Conservation (phyloP, 2,888 invertebrate genomes). For the Amblyjoppa fuscipennis region DNA sequence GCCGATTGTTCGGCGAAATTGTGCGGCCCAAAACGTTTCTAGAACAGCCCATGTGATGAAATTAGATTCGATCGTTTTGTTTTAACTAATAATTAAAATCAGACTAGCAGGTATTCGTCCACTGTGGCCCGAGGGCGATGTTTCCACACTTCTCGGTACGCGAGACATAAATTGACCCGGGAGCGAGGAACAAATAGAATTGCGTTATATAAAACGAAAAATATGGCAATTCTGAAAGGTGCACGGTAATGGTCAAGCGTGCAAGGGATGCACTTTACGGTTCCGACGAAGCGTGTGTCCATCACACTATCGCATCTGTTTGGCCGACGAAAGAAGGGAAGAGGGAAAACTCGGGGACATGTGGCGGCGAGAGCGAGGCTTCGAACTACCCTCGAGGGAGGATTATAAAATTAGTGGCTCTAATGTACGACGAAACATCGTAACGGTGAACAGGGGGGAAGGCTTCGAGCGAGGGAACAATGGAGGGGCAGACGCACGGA, state of each 20-base stretch:
- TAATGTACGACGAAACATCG: slow-evolving; percentile 77
- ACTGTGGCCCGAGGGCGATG: background rate
- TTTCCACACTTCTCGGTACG: background rate
- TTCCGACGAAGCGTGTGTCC: background rate
- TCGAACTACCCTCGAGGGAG: slow-evolving; percentile 70
- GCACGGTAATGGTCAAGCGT: slow-evolving; percentile 1
- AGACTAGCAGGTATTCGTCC: background rate
- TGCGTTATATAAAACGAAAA: slow-evolving; percentile 1
- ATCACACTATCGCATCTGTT: background rate
- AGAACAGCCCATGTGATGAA: background rate
- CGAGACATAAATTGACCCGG: background rate
- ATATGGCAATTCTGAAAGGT: slow-evolving; percentile 31
- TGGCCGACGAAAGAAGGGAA: slow-evolving; percentile 23
- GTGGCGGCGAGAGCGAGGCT: slow-evolving; percentile 51
- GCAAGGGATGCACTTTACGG: slow-evolving; percentile 15
- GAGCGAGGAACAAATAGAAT: background rate
- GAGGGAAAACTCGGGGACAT: background rate
- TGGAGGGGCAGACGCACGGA: slow-evolving; percentile 30
- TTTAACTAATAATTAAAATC: background rate
- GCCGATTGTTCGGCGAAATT: too few relatives aligned
- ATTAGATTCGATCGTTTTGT: background rate
- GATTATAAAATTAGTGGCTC: slow-evolving; percentile 81
- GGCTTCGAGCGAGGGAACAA: slow-evolving; percentile 72
- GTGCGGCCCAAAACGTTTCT: too few relatives aligned
- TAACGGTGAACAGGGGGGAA: slow-evolving; percentile 71